These are phyloP conservation scores for Gymnocheta viridis DNA, from an alignment of 2,888 invertebrate genomes.

Conservation along the genomic window DNA sequence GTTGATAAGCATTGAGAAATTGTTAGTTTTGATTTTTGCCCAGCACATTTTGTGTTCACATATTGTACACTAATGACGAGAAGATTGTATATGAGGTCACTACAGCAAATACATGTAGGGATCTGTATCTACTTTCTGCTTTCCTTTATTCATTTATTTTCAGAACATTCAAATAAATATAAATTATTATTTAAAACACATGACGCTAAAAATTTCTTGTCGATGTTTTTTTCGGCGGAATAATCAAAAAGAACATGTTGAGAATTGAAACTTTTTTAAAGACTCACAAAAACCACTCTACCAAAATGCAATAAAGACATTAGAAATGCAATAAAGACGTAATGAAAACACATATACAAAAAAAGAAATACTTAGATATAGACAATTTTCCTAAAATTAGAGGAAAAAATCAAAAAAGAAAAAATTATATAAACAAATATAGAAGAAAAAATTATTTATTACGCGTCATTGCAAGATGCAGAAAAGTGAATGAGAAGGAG, in stretches of 20 bases:
- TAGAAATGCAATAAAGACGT: constrained; percentile 45
- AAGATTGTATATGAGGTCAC: constrained; percentile 3
- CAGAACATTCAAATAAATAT: constrained; percentile 2
- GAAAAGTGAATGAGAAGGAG: not conserved
- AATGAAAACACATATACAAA: constrained; percentile 30
- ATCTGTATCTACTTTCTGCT: not conserved
- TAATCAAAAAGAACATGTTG: not conserved
- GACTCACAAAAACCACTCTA: not conserved
- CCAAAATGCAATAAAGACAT: constrained; percentile 50
- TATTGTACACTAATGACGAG: no score
- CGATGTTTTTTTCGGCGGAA: not conserved
- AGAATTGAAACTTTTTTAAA: constrained; percentile 22
- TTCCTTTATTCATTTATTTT: not conserved
- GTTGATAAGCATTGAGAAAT: no score
- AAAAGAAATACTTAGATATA: constrained; percentile 18
- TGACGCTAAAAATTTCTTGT: constrained; percentile 16
- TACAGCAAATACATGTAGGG: not conserved
- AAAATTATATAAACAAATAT: not conserved
- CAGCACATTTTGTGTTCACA: no score
- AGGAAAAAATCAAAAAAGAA: not conserved
- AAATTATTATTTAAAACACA: constrained; percentile 25
- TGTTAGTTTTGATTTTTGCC: no score
- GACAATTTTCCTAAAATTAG: constrained; percentile 2
- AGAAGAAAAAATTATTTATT: constrained; percentile 24
- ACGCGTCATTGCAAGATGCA: not conserved